phyloP scores from a whole-genome alignment of 2,797 vertebrate genomes.

The Acanthurus lineatus region DNA sequence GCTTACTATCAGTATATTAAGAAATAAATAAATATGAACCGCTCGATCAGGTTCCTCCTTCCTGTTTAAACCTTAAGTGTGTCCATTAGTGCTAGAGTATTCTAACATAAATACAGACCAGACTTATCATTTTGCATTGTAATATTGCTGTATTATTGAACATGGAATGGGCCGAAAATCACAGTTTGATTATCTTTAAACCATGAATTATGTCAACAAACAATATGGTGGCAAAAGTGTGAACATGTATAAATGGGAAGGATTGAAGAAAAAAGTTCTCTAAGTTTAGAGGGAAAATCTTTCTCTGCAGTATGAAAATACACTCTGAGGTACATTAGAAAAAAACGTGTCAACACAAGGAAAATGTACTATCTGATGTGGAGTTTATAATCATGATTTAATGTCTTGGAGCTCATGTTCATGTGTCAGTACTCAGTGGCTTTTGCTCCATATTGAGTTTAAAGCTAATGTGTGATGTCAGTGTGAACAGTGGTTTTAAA shows the following conservation, averaged over 20 bases:
- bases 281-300: not conserved
- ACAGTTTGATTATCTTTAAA: not conserved
- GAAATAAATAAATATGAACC: not conserved
- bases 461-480: not conserved
- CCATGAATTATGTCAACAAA: not conserved
- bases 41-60: not conserved
- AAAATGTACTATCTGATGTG: not conserved
- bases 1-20: not conserved
- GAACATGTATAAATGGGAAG: not conserved
- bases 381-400: not conserved
- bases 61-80: not conserved
- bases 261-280: not conserved
- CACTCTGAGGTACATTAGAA: not conserved
- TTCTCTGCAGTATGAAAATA: not conserved
- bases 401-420: too few relatives aligned
- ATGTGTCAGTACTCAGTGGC: not conserved
- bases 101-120: not conserved
- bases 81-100: not conserved
- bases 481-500: too few relatives aligned
- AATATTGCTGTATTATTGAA: not conserved
- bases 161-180: not conserved
- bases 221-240: not conserved
- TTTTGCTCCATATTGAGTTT: not conserved
- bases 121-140: not conserved
- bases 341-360: not conserved